Percentiles rank a stretch among this genome's conserved stretches.
Conservation (phyloP, 2,888 invertebrate species). For the Empis livida region DNA sequence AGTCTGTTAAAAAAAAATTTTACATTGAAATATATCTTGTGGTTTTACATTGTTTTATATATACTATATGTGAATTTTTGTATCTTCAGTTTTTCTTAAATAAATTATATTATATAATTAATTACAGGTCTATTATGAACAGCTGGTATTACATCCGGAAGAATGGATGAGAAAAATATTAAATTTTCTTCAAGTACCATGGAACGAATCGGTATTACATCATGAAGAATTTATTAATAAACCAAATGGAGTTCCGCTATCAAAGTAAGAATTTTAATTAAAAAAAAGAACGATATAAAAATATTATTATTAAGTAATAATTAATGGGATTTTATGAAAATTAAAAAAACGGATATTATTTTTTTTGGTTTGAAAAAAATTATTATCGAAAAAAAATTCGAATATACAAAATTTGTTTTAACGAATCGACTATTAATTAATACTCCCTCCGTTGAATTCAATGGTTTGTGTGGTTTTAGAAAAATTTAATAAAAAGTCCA, state of each 20-base stretch:
- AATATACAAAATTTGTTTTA: no score
- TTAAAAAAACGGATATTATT: no score
- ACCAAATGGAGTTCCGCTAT: slow-evolving; percentile 84
- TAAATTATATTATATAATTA: slow-evolving; percentile 15
- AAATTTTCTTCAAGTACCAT: slow-evolving; percentile 78
- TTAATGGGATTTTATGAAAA: not conserved
- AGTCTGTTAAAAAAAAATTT: no score
- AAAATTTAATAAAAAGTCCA: no score
- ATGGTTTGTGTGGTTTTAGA: no score
- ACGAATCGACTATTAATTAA: no score
- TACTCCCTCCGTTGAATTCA: no score
- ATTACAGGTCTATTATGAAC: slow-evolving; percentile 82
- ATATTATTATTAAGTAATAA: not conserved
- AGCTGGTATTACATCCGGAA: slow-evolving; percentile 87
- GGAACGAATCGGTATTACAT: slow-evolving; percentile 92
- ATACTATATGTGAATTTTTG: not conserved
- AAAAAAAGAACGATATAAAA: not conserved
- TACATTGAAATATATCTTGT: no score
- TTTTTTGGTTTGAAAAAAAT: no score
- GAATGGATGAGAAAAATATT: slow-evolving; percentile 80
- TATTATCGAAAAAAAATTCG: no score
- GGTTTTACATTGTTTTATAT: not conserved
- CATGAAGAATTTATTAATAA: slow-evolving; percentile 96
- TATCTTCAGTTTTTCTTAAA: not conserved
- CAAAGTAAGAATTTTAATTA: slow-evolving; percentile 56